Base-by-base conservation (phyloP, 92 coral and sea anemone genomes). In the Epizoanthus ramosus region DNA sequence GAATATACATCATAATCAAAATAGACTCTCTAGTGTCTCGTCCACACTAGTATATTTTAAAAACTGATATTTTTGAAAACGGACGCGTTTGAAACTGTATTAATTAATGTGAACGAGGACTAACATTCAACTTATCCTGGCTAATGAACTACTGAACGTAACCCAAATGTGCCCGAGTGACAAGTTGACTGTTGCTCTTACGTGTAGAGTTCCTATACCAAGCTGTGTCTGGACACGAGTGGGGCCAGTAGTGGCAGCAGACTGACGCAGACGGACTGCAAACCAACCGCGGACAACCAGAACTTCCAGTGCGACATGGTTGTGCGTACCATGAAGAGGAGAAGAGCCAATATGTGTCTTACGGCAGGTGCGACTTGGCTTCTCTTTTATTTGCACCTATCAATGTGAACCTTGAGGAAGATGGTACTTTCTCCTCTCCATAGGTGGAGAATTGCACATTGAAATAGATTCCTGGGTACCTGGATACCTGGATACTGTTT, bases 261-360 rank as follows among this genome's bases (percentile, higher is more conserved):
- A 73, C 88, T 96, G 23, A 87, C 80, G 8, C 99, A 96, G 85
- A 96, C 88, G 71, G 89, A 89, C 64, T 96, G 99, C 76, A 88
- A 93, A 59, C 90, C 89, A n/a, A 80, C 84, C 23, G 93, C 92
- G n/a, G 98, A 96, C 66, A 94, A 94, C 65, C 99, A 96, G 85
- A 91, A 92, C 77, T 89, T 94, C 84, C 94, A 93, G 84, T 96
- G 99, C 73, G 99, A 96, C 80, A 57, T 96, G 84, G 88, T 92
- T 18, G 98, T 96, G 6, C 83, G 99, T 23, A 88, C 99, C 5
- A 90, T 96, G 50, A 92, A 90, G 85, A 82, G 98, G 83, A 59
- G 99, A 74, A 87, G 99, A 67, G 93, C 92, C 14, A 85, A 94
- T 35, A 63, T 86, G 61, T 96, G 99, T 56, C 94, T 95, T 91